Conservation (phyloP, 2,888 invertebrate species). For the Gymnoscelis rufifasciata region DNA sequence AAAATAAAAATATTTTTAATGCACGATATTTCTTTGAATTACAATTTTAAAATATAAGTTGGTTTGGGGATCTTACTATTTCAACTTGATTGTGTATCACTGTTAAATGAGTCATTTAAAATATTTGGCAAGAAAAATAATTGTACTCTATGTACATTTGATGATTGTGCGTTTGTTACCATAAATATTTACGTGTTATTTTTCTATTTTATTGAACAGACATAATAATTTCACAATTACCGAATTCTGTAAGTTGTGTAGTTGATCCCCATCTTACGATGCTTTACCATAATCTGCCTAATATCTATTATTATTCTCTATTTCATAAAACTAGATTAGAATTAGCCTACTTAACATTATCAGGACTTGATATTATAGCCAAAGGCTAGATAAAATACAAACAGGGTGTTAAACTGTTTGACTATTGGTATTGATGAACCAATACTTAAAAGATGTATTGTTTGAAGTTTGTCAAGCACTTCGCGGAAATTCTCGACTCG, state of each 20-base stretch:
- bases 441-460: background rate
- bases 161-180: too few relatives aligned
- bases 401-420: too few relatives aligned
- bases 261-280: background rate
- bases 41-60: slow-evolving; percentile 9
- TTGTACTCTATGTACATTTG: too few relatives aligned
- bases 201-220: too few relatives aligned
- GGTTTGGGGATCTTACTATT: background rate
- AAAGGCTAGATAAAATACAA: background rate
- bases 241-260: background rate
- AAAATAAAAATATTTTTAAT: slow-evolving; percentile 12
- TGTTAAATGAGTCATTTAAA: too few relatives aligned
- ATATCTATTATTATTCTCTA: slow-evolving; percentile 8
- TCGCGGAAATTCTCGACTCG: background rate
- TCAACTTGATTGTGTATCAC: too few relatives aligned
- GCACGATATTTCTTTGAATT: slow-evolving; percentile 13
- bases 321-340: slow-evolving; percentile 16
- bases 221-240: too few relatives aligned
- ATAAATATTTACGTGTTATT: too few relatives aligned
- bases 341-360: slow-evolving; percentile 11
- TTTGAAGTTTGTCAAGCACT: background rate
- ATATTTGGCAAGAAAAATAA: too few relatives aligned
- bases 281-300: slow-evolving; percentile 2
- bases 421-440: too few relatives aligned
- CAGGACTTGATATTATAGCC: background rate